Evolutionary conservation across 2,113 vertebrate species (phyloP).

Genomic region (Cisticola juncidis): DNA sequence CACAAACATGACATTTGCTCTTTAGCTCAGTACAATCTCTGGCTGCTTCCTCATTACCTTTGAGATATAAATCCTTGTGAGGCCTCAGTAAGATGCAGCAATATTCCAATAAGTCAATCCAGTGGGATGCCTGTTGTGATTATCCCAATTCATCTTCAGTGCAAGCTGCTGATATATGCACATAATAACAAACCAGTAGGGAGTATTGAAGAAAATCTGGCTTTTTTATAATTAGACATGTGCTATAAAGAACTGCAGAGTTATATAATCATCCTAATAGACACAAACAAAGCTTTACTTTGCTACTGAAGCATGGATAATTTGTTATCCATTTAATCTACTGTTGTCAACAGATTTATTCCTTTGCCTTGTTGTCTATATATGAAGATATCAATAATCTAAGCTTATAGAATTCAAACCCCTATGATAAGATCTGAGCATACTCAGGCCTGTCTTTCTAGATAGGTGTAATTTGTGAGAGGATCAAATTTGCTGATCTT

Average conservation of each 20-base stretch:
- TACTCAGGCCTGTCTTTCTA: fast-evolving
- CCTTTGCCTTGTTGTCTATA: not conserved
- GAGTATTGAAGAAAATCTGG: not conserved
- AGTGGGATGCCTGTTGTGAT: not conserved
- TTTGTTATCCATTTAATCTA: not conserved
- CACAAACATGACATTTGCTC: constrained; percentile 49
- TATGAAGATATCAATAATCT: not conserved
- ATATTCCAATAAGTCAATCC: constrained; percentile 1
- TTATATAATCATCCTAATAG: not conserved
- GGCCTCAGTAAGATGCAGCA: not conserved
- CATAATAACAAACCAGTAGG: constrained; percentile 8
- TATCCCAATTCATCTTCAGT: constrained; percentile 20
- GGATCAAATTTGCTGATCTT: not conserved
- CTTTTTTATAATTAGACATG: constrained; percentile 29
- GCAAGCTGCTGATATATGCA: not conserved
- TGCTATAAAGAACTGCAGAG: not conserved
- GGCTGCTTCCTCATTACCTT: not conserved
- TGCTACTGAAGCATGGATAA: not conserved
- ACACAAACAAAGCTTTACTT: not conserved
- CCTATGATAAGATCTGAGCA: not conserved
- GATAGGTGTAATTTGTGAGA: not conserved
- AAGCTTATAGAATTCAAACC: not conserved
- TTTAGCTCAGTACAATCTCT: constrained; percentile 12
- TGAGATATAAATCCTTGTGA: not conserved
- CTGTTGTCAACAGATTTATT: not conserved